Conservation (phyloP, 1,140 invertebrate species). For the Drosophila pandora region DNA sequence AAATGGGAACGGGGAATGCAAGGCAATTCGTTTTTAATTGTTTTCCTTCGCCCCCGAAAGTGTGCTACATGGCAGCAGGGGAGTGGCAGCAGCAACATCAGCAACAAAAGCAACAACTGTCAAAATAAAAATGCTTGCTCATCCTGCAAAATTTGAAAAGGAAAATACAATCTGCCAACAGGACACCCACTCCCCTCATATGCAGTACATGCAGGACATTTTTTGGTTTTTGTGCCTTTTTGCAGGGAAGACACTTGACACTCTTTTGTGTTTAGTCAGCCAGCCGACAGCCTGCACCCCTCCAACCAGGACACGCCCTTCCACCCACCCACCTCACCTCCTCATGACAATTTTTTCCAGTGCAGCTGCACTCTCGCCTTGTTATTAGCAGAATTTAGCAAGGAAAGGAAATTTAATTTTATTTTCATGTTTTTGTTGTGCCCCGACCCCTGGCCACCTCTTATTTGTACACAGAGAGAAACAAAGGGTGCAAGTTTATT, state of each 20-base stretch:
- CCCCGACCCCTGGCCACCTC: constrained; percentile 1
- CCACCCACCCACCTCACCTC: not conserved
- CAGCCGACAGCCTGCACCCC: constrained; percentile 49
- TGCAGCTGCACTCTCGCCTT: constrained; percentile 63
- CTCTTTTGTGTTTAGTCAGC: constrained; percentile 77
- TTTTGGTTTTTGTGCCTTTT: constrained; percentile 56
- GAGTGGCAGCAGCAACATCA: not conserved
- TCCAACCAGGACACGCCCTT: constrained; percentile 2
- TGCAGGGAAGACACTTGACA: constrained; percentile 73
- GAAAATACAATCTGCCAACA: constrained; percentile 65
- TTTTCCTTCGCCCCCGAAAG: constrained; percentile 51
- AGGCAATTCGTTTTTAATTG: constrained; percentile 75
- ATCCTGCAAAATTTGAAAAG: constrained; percentile 67
- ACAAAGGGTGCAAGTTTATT: not conserved
- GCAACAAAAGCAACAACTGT: constrained; percentile 54
- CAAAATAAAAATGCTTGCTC: constrained; percentile 76
- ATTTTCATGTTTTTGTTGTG: constrained; percentile 73
- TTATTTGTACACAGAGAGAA: constrained; percentile 12
- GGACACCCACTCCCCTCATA: constrained; percentile 27
- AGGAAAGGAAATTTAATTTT: constrained; percentile 81
- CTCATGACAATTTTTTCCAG: not conserved
- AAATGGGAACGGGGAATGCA: constrained; percentile 22
- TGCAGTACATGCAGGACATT: constrained; percentile 2
- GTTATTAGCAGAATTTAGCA: constrained; percentile 75
- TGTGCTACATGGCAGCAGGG: constrained; percentile 9